Conservation (phyloP, 2,888 invertebrate species). For the Dorcus hopei region DNA sequence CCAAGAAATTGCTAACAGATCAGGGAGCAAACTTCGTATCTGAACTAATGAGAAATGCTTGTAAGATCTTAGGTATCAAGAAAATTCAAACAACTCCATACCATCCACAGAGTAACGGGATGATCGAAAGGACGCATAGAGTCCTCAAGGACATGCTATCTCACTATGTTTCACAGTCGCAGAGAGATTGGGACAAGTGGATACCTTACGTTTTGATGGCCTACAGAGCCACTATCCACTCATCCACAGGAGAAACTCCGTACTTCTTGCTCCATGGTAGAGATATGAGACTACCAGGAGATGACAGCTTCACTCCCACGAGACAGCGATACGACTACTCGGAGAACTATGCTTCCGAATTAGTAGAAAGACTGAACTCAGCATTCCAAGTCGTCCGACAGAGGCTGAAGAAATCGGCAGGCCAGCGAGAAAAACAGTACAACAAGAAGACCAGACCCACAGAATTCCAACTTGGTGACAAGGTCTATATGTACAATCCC, state of each 20-base stretch:
- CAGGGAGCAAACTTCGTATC: conserved; percentile 32
- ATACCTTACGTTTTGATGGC: conserved; percentile 31
- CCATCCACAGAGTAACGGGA: conserved; percentile 34
- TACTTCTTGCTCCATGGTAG: conserved; percentile 27
- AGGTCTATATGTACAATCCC: neutral
- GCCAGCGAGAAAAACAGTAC: neutral
- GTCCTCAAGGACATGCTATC: conserved; percentile 30
- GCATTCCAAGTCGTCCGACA: neutral
- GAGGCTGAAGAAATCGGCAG: neutral
- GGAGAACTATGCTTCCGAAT: conserved; percentile 22
- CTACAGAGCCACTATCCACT: conserved; percentile 21
- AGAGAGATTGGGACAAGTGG: conserved; percentile 33
- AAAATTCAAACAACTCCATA: conserved; percentile 32
- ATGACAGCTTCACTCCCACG: conserved; percentile 16
- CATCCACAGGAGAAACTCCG: conserved; percentile 24
- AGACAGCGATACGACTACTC: conserved; percentile 18
- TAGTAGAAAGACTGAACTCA: conserved; percentile 2
- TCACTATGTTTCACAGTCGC: conserved; percentile 27
- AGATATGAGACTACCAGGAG: conserved; percentile 26
- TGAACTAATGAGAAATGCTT: conserved; percentile 29
- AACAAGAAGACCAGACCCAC: neutral
- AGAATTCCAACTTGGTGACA: neutral
- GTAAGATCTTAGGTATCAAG: conserved; percentile 26
- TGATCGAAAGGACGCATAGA: conserved; percentile 34
- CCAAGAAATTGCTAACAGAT: conserved; percentile 33